Conservation (phyloP, 2,113 vertebrate species). For the Porphyrio hochstetteri region DNA sequence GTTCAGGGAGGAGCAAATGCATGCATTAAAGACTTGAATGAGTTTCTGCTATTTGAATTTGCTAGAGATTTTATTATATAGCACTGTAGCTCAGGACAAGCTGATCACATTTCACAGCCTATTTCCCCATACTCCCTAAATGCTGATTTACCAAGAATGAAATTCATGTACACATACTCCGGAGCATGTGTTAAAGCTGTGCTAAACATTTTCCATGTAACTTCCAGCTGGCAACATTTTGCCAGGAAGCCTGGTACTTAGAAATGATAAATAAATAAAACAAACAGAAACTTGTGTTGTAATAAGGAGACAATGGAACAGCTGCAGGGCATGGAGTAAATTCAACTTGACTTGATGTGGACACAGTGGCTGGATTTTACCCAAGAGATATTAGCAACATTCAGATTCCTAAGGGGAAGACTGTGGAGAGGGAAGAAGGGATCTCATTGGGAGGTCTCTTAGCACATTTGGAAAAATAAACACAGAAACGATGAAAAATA, state of each 20-base stretch:
- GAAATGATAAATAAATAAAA: conserved; percentile 53
- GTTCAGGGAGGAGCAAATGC: conserved; percentile 47
- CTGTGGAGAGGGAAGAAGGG: conserved; percentile 10
- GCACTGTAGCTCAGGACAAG: conserved; percentile 17
- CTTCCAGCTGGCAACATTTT: conserved; percentile 63
- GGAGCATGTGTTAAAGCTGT: conserved; percentile 36
- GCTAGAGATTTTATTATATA: conserved; percentile 56
- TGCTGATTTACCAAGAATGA: conserved; percentile 47
- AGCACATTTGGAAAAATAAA: conserved; percentile 64
- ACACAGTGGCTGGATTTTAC: conserved; percentile 55
- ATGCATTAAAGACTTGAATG: conserved; percentile 42
- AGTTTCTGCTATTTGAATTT: conserved; percentile 64
- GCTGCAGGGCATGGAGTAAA: conserved; percentile 50
- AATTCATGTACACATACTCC: conserved; percentile 27
- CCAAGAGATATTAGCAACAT: conserved; percentile 42
- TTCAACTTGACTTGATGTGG: conserved; percentile 49
- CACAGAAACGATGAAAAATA: conserved; percentile 44
- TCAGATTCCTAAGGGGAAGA: conserved; percentile 30
- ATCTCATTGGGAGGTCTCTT: conserved; percentile 53
- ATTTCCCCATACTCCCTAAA: conserved; percentile 61
- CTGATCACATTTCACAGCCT: conserved; percentile 55
- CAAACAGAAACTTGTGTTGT: conserved; percentile 45
- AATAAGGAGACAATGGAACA: conserved; percentile 32
- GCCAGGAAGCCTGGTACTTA: conserved; percentile 2
- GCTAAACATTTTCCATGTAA: conserved; percentile 56